Base-by-base conservation (phyloP, 2,797 vertebrate species). In the Typhlichthys subterraneus region DNA sequence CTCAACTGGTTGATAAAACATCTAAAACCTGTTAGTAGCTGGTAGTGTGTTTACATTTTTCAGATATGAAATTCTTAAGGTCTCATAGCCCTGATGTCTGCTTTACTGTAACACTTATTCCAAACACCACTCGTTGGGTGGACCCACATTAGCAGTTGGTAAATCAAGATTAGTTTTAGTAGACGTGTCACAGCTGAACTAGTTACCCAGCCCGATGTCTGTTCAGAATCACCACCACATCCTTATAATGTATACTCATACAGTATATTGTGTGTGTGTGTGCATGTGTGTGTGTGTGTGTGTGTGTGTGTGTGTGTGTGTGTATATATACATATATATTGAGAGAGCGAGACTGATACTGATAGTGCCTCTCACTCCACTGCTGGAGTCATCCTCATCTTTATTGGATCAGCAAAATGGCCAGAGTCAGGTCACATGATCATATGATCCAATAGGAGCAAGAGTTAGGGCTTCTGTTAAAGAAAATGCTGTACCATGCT, bases 341-440 rank as follows among this genome's bases (percentile, higher is more conserved):
- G 65, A 64, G 56, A 67, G 61, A 65, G 47, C 53, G 59, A 67
- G 63, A 17, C 23, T 29, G 19, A 23, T 23, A 49, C 57, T 17
- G 61, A 63, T 56, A 72, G 69, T 79, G 82, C 83, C 74, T 70
- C 63, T 78, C 77, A 75, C 85, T 80, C 73, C 77, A 60, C 70
- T 71, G 19, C 45, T 33, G 67, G 67, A 80, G 69, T 45, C 76
- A 65, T 82, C 76, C 78, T 70, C 69, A 5, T 75, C 85, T 83
- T 79, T 69, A 89, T 88, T 89, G 88, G 88, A 70, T 75, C 76
- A 80, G 75, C 77, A 77, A 82, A 88, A 91, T 91, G 89, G 90
- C 79, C 91, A 92, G 91, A 93, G 90, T 81, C 19, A 60, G 69
- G 77, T 91, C 90, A 93, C 84, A 60, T 92, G 91, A 88, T 75